Percentiles rank a stretch among this genome's conserved stretches.
Conservation (phyloP, 1,140 invertebrate species). For the Andricus grossulariae region DNA sequence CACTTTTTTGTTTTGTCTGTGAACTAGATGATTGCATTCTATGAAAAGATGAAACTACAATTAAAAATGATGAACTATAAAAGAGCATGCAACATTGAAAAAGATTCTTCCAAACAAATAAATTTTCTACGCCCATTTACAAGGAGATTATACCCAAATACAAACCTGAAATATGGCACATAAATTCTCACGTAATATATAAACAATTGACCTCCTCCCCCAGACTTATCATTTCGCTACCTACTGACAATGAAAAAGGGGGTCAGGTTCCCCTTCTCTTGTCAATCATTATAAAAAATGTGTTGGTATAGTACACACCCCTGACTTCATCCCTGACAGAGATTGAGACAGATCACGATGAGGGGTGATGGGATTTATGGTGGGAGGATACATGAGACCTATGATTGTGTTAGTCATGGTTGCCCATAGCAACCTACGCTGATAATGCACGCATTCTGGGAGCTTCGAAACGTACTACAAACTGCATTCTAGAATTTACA, state of each 20-base stretch:
- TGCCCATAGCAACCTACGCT: conserved; percentile 69
- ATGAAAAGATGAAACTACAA: too few species aligned
- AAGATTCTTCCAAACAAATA: too few species aligned
- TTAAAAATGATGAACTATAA: too few species aligned
- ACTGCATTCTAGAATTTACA: too few species aligned
- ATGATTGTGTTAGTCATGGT: conserved; percentile 64
- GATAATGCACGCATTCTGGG: conserved; percentile 48
- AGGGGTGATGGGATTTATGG: neutral
- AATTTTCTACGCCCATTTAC: too few species aligned
- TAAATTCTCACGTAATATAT: neutral
- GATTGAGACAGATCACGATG: conserved; percentile 44
- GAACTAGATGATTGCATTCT: too few species aligned
- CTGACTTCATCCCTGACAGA: conserved; percentile 15
- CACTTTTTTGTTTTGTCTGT: too few species aligned
- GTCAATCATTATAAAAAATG: conserved; percentile 3
- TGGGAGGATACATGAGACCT: conserved; percentile 39
- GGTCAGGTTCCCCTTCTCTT: neutral
- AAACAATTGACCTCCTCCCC: neutral
- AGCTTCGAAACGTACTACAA: conserved; percentile 33
- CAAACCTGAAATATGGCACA: too few species aligned
- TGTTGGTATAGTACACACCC: neutral
- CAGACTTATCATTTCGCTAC: neutral
- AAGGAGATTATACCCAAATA: too few species aligned
- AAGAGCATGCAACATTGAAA: too few species aligned
- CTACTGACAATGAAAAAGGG: neutral